Evolutionary conservation across 2,113 vertebrate genomes (phyloP), one percentile per base, ranked within the genome.

Genomic region (Brevimyrus niger): DNA sequence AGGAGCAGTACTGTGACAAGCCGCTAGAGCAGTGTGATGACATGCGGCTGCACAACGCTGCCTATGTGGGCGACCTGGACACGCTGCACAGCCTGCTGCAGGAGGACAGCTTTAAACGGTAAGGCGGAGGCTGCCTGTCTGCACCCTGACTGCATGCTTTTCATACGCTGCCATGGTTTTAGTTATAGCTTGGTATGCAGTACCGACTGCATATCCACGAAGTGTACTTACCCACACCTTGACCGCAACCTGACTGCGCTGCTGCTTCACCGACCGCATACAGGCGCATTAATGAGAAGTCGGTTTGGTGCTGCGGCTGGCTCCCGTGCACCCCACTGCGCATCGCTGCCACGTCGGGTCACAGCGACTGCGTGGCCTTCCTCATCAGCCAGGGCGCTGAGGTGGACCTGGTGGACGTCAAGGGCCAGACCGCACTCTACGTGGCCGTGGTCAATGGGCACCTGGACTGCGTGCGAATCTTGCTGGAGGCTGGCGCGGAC

Each of bases 281-380:
- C 87, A 99, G 98, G 91, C 96, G 97, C 9, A 99, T 99, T 92
- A 97, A 99, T 1, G 97, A 98, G 95, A 98, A 98, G 94, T 98
- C 97, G 0, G 97, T 98, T 51, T 99, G 98, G 97, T 98, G 97
- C 90, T 98, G 97, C 0, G 98, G 98, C 58, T 98, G 97, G 95
- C 94, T 99, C 9, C 98, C 98, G 89, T 99, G 98, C 92, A 98
- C 98, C 0, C 98, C 98, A 0, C 93, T 99, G 91, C 95, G 97
- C 51, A 97, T 99, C 0, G 98, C 98, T 0, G 96, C 97, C 92
- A 98, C 97, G 0, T 97, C 97, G 0, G 98, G 98, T 31, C 98
- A 99, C 0, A 96, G 96, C 0, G 93, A 96, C 90, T 98, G 97
- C 0, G 97, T 98, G 31, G 95, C 96, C 90, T 97, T 96, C 87